Conservation (phyloP, 1,140 invertebrate genomes). For the Monomorium pharaonis region DNA sequence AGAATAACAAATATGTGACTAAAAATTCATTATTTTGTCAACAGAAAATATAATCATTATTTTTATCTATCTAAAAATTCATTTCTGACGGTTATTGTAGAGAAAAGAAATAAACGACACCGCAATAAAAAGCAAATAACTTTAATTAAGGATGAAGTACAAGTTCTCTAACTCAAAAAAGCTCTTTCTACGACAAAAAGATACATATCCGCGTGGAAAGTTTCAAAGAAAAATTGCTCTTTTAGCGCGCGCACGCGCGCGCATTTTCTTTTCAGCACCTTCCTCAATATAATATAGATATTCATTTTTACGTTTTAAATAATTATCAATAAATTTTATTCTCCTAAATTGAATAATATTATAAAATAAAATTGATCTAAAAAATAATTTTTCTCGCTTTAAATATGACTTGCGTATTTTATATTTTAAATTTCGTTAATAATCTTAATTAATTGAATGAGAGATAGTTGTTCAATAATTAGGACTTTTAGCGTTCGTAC, state of each 20-base stretch:
- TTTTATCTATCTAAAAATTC: not conserved
- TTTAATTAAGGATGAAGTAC: conserved; percentile 78
- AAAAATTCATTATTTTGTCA: not conserved
- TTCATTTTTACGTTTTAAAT: not conserved
- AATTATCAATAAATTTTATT: not conserved
- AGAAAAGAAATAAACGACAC: not conserved
- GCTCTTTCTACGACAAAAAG: not conserved
- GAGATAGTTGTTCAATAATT: not conserved
- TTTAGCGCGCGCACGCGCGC: not conserved
- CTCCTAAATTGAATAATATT: not conserved
- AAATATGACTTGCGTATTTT: not conserved
- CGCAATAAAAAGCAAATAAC: conserved; percentile 76
- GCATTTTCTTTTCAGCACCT: not conserved
- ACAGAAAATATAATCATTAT: not conserved
- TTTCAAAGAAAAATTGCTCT: not conserved
- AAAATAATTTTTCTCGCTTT: not conserved
- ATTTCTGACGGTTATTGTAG: not conserved
- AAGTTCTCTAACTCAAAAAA: not conserved
- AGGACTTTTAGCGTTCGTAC: not conserved
- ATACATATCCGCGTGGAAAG: not conserved
- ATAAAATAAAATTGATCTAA: not conserved
- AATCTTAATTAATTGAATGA: not conserved
- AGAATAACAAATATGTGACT: not conserved
- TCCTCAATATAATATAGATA: not conserved
- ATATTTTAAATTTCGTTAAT: not conserved